Conservation (phyloP, 2,888 invertebrate genomes). For the Leptothorax acervorum region DNA sequence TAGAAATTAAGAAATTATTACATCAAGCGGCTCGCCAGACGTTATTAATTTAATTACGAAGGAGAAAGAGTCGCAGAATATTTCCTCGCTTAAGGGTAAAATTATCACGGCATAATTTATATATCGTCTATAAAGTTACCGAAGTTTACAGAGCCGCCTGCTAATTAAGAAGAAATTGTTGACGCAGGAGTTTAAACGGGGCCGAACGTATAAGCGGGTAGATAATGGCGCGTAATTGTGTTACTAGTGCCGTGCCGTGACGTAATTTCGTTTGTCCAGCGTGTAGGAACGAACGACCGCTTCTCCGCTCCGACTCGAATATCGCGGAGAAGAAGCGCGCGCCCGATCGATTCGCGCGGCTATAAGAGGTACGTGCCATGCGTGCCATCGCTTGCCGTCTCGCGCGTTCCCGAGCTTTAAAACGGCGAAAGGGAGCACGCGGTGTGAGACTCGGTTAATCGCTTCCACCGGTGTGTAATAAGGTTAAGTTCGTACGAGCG, state of each 20-base stretch:
- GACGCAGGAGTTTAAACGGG: constrained; percentile 27
- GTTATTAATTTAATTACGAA: background rate
- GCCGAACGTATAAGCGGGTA: constrained; percentile 39
- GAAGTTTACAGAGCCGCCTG: background rate
- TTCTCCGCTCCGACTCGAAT: constrained; percentile 32
- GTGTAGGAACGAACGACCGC: constrained; percentile 33
- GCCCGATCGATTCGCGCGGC: constrained; percentile 42
- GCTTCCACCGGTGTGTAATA: constrained; percentile 64
- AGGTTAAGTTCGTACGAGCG: constrained; percentile 72
- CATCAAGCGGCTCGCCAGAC: background rate
- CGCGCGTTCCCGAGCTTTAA: constrained; percentile 30
- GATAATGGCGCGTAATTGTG: constrained; percentile 52
- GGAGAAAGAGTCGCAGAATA: background rate
- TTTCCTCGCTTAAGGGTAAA: background rate
- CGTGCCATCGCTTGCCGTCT: constrained; percentile 25
- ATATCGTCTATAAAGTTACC: background rate
- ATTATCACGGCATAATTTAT: background rate
- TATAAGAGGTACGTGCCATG: constrained; percentile 43
- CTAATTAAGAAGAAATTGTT: constrained; percentile 29
- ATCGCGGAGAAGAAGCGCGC: constrained; percentile 30
- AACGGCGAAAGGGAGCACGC: constrained; percentile 58
- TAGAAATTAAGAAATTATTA: background rate
- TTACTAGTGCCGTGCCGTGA: constrained; percentile 41
- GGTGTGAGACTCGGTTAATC: constrained; percentile 62
- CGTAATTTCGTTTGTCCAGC: constrained; percentile 51